phyloP scores from a whole-genome alignment of 2,888 invertebrate species.

The Hypomecis atomaria region DNA sequence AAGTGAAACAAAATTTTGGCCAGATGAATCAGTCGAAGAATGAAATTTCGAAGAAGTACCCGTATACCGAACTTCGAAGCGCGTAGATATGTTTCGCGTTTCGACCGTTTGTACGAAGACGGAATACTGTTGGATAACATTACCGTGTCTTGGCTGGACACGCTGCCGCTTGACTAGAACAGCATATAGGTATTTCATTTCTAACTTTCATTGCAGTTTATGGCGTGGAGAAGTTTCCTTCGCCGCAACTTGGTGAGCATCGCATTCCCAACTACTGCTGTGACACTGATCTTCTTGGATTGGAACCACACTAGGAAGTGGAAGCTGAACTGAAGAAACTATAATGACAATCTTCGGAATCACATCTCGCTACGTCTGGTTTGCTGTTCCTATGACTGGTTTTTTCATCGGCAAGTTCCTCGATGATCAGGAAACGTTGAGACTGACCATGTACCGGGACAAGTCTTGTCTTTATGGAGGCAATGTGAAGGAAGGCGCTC shows the following conservation, averaged over 20 bases:
- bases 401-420: constrained; percentile 86
- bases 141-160: too few species aligned
- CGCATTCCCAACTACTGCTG: constrained; percentile 86
- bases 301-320: constrained; percentile 89
- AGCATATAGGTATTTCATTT: too few species aligned
- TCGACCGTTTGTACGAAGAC: too few species aligned
- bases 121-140: too few species aligned
- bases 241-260: constrained; percentile 88
- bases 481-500: constrained; percentile 85
- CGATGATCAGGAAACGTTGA: constrained; percentile 88
- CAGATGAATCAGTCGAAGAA: too few species aligned
- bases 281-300: constrained; percentile 87
- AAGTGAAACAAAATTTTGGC: too few species aligned
- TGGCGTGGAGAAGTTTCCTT: constrained; percentile 81
- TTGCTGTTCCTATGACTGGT: constrained; percentile 83
- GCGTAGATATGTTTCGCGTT: too few species aligned
- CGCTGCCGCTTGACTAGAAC: too few species aligned
- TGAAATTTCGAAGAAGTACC: too few species aligned
- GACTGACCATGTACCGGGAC: constrained; percentile 90
- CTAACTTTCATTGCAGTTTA: constrained; percentile 49
- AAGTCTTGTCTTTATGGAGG: constrained; percentile 91
- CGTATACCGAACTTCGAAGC: too few species aligned
- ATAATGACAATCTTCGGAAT: constrained; percentile 84
- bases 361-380: constrained; percentile 79
- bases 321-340: constrained; percentile 81